Evolutionary conservation across 2,797 vertebrate genomes (phyloP).

Genomic region (Enteromius fasciolatus): DNA sequence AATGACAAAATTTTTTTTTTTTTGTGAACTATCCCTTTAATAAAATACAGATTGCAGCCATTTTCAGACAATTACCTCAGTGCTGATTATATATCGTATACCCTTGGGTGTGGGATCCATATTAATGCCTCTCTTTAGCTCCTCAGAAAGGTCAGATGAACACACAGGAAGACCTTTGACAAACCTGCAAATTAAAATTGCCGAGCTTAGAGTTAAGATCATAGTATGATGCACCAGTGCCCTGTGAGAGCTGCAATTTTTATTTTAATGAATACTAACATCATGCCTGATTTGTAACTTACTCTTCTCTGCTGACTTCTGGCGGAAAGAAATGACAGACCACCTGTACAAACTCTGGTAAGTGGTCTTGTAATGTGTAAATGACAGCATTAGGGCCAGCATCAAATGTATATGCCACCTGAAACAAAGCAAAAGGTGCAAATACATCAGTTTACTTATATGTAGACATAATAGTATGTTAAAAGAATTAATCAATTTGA

Average conservation of each 20-base stretch:
- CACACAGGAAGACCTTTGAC: constrained; percentile 82
- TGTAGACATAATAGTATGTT: background rate
- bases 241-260: background rate
- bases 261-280: background rate
- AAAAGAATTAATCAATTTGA: background rate
- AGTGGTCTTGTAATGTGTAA: constrained; percentile 81
- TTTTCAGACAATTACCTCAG: constrained; percentile 78
- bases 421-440: background rate
- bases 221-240: background rate
- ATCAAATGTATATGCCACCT: constrained; percentile 95
- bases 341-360: constrained; percentile 85
- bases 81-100: constrained; percentile 87
- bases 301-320: constrained; percentile 82
- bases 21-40: background rate
- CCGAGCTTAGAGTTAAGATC: background rate
- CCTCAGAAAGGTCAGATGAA: constrained; percentile 67
- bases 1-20: no score
- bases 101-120: constrained; percentile 76
- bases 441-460: background rate
- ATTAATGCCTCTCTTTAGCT: constrained; percentile 76
- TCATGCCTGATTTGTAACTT: constrained; percentile 65
- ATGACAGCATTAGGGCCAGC: constrained; percentile 94
- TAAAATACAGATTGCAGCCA: background rate
- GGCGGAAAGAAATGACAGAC: constrained; percentile 87
- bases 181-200: constrained; percentile 77